A percentile compares a stretch with the other conserved stretches of the same genome.
Evolutionary conservation across 2,797 vertebrate species (phyloP).

Genomic region (Euphonia xanthogaster): DNA sequence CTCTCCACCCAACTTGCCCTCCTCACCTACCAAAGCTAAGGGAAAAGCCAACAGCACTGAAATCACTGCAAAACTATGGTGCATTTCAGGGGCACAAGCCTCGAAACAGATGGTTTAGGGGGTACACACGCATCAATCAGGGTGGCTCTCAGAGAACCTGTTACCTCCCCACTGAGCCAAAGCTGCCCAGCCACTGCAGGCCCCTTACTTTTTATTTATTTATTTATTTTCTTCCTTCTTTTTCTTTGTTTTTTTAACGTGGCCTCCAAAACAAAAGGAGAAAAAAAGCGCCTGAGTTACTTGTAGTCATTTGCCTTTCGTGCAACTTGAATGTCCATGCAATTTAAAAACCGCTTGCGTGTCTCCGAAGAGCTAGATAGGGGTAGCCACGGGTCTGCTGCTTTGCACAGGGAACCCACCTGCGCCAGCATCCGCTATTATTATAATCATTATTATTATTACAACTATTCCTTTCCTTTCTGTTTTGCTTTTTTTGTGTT

Average conservation of each 20-base stretch:
- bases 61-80: background rate
- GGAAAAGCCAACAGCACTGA: background rate
- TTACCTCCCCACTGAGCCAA: constrained; percentile 17
- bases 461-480: constrained; percentile 1
- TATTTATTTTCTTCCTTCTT: background rate
- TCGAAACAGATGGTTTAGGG: background rate
- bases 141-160: constrained; percentile 1
- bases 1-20: background rate
- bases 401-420: constrained; percentile 14
- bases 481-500: background rate
- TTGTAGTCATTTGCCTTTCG: constrained; percentile 45
- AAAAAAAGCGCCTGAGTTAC: constrained; percentile 53
- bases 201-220: background rate
- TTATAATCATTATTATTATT: constrained; percentile 58
- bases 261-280: constrained; percentile 44
- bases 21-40: background rate
- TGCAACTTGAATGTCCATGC: constrained; percentile 60
- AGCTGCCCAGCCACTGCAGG: background rate
- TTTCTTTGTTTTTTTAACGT: constrained; percentile 21
- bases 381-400: constrained; percentile 24
- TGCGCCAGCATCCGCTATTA: constrained; percentile 47
- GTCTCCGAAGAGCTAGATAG: background rate
- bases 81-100: background rate
- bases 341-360: constrained; percentile 40
- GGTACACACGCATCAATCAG: background rate